These are phyloP conservation scores for Scomber colias DNA, from an alignment of 2,113 vertebrate species.

Conservation along the genomic window DNA sequence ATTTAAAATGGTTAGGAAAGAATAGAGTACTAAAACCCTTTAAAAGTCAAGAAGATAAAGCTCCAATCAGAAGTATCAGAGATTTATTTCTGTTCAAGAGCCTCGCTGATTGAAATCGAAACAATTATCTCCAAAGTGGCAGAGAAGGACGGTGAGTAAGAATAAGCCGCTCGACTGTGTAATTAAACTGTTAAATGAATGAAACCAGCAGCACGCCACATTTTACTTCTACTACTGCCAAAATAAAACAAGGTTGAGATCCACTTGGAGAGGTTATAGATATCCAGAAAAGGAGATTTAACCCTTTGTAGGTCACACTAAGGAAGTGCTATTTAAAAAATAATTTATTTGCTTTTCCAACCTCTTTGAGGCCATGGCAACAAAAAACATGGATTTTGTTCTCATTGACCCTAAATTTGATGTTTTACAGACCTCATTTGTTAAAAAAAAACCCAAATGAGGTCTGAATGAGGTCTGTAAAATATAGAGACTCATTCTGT, in stretches of 20 bases:
- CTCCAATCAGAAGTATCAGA: constrained; percentile 4
- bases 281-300: constrained; percentile 1
- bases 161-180: constrained; percentile 48
- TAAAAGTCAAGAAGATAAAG: constrained; percentile 1
- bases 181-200: constrained; percentile 53
- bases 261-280: constrained; percentile 6
- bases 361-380: too few relatives aligned
- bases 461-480: too few relatives aligned
- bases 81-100: constrained; percentile 8
- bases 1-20: neutral
- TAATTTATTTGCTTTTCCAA: too few relatives aligned
- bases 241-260: constrained; percentile 14
- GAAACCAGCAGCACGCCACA: constrained; percentile 6
- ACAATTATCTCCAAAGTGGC: constrained; percentile 9
- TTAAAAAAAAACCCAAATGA: too few relatives aligned
- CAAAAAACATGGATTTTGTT: too few relatives aligned
- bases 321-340: too few relatives aligned
- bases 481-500: too few relatives aligned
- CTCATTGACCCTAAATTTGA: too few relatives aligned
- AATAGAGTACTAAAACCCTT: neutral
- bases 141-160: constrained; percentile 21
- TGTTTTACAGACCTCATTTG: too few relatives aligned
- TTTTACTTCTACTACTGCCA: constrained; percentile 20
- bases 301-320: too few relatives aligned
- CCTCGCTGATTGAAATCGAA: constrained; percentile 5